Conservation (phyloP, 2,113 vertebrate genomes). For the Corythaixoides concolor region DNA sequence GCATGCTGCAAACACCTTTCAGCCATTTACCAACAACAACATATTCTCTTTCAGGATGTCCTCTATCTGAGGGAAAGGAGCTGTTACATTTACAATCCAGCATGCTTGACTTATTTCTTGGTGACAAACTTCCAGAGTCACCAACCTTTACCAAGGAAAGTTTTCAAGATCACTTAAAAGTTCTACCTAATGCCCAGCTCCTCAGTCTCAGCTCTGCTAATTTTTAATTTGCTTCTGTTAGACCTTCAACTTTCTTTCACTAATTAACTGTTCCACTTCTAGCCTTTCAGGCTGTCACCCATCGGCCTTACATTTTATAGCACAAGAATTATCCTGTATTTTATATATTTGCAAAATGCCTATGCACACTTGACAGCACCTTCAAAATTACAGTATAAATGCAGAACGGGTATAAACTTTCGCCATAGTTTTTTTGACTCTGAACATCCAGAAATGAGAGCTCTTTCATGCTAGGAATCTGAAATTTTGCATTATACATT, state of each 20-base stretch:
- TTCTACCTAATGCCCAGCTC: fast-evolving
- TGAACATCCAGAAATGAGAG: not conserved
- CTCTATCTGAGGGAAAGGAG: not conserved
- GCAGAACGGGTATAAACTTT: not conserved
- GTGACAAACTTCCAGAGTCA: not conserved
- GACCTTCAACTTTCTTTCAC: not conserved
- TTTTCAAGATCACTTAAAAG: not conserved
- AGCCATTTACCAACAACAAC: not conserved
- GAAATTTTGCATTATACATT: not conserved
- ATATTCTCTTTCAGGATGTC: not conserved
- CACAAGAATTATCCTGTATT: not conserved
- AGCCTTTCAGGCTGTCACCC: not conserved
- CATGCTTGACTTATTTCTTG: not conserved
- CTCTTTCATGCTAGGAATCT: not conserved
- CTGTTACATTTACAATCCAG: not conserved
- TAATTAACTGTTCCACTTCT: not conserved
- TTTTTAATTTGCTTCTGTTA: not conserved
- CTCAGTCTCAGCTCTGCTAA: not conserved
- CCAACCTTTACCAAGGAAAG: not conserved
- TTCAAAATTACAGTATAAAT: not conserved
- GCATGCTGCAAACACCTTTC: not conserved
- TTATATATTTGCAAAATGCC: not conserved
- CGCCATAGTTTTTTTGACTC: not conserved
- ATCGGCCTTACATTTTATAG: not conserved
- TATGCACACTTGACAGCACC: not conserved